Conservation (phyloP, 2,888 invertebrate genomes). For the Lycophotia porphyrea region DNA sequence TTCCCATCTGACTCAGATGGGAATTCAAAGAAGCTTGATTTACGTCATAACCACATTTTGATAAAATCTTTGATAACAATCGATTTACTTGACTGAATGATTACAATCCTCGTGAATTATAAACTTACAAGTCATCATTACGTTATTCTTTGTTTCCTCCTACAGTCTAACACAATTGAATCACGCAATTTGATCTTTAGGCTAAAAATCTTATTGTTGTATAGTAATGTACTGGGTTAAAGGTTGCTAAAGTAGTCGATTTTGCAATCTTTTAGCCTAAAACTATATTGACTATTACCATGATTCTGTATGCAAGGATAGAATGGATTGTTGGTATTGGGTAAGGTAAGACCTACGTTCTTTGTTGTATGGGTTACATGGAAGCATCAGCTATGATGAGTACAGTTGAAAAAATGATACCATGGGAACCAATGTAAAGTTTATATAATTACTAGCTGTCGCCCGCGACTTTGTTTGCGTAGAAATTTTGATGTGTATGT, state of each 20-base stretch:
- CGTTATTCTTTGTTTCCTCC: constrained; percentile 49
- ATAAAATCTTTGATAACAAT: constrained; percentile 38
- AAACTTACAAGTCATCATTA: constrained; percentile 51
- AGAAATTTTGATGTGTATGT: not conserved
- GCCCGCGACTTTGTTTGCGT: not conserved
- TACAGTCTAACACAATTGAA: constrained; percentile 52
- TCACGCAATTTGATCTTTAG: constrained; percentile 63
- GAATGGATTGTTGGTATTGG: not conserved
- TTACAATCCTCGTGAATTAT: constrained; percentile 36
- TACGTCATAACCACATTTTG: not conserved
- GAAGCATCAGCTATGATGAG: not conserved
- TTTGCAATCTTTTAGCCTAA: constrained; percentile 32
- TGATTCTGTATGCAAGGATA: not conserved
- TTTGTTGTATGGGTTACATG: not conserved
- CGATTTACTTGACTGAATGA: constrained; percentile 27
- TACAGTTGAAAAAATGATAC: not conserved
- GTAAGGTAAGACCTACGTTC: not conserved
- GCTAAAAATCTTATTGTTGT: constrained; percentile 42
- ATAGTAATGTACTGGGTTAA: constrained; percentile 36
- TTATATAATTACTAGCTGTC: no score
- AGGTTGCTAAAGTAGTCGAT: constrained; percentile 39
- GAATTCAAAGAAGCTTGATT: no score
- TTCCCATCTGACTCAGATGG: no score
- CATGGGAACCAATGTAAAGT: no score
- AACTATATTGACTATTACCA: constrained; percentile 6